These are phyloP conservation scores for Metellina segmentata DNA, from an alignment of 2,888 invertebrate species.

Conservation along the genomic window DNA sequence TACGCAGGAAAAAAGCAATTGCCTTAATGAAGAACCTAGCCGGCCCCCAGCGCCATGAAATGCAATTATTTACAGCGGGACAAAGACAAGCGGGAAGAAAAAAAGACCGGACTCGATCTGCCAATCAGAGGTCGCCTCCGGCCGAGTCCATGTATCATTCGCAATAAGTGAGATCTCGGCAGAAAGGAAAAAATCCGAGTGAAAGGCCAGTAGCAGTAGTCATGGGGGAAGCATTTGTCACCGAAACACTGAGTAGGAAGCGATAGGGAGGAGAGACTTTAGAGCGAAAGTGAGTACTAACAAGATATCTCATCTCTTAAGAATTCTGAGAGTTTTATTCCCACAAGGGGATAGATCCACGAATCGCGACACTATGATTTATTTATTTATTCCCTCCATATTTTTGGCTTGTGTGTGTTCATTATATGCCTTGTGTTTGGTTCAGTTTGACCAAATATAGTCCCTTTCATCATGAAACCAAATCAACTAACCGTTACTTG, in stretches of 20 bases:
- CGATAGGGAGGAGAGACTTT: not conserved
- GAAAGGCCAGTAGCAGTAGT: conserved; percentile 20
- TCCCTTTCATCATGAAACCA: too few species aligned
- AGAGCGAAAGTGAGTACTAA: not conserved
- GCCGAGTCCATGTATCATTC: conserved; percentile 36
- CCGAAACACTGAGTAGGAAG: conserved; percentile 15
- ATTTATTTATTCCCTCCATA: too few species aligned
- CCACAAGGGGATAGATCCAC: too few species aligned
- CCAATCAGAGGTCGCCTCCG: conserved; percentile 40
- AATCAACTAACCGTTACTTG: too few species aligned
- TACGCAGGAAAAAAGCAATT: conserved; percentile 15
- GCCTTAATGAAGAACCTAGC: conserved; percentile 49
- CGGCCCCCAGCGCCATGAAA: conserved; percentile 17
- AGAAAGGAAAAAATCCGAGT: conserved; percentile 3
- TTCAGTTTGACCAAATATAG: too few species aligned
- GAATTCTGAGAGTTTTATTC: too few species aligned
- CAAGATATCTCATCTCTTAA: too few species aligned
- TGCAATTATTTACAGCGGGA: conserved; percentile 62
- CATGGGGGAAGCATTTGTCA: conserved; percentile 58
- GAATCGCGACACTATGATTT: too few species aligned
- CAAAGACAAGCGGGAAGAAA: conserved; percentile 43
- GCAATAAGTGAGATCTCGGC: conserved; percentile 53
- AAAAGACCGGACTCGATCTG: conserved; percentile 14
- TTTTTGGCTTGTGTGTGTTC: too few species aligned
- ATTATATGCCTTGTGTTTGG: too few species aligned